Evolutionary conservation across 2,888 invertebrate species (phyloP).

Genomic region (Salticus scenicus): DNA sequence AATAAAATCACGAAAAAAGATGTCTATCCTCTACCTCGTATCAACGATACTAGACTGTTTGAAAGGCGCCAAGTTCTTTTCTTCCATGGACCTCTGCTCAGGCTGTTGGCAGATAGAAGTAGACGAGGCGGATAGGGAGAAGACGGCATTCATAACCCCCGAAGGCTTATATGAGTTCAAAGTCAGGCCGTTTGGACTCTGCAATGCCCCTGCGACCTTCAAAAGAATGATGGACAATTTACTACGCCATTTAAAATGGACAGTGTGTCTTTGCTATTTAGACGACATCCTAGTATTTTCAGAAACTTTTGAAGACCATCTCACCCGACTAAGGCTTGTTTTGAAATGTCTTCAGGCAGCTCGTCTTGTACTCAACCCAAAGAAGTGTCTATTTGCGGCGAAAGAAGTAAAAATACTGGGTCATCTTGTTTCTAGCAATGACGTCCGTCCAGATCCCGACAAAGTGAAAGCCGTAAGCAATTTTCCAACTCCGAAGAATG

Average conservation of each 20-base stretch:
- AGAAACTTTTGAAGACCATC: slow-evolving; percentile 69
- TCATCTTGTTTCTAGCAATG: slow-evolving; percentile 32
- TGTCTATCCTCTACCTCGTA: slow-evolving; percentile 10
- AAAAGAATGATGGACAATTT: slow-evolving; percentile 72
- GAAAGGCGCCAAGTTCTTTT: slow-evolving; percentile 2
- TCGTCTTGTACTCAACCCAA: slow-evolving; percentile 70
- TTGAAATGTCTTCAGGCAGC: slow-evolving; percentile 44
- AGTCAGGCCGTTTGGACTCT: slow-evolving; percentile 73
- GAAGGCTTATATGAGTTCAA: slow-evolving; percentile 72
- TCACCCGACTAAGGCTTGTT: slow-evolving; percentile 55
- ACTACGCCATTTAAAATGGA: slow-evolving; percentile 67
- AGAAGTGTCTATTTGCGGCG: slow-evolving; percentile 69
- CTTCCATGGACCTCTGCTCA: slow-evolving; percentile 13
- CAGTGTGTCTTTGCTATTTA: slow-evolving; percentile 71
- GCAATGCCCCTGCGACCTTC: slow-evolving; percentile 72
- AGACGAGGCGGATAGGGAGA: slow-evolving; percentile 37
- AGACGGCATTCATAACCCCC: slow-evolving; percentile 72
- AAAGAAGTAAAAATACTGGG: slow-evolving; percentile 56
- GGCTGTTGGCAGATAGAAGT: slow-evolving; percentile 26
- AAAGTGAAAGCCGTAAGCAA: slow-evolving; percentile 21
- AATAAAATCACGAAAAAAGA: slow-evolving; percentile 25
- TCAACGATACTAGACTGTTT: neutral
- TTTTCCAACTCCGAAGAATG: slow-evolving; percentile 50
- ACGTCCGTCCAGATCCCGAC: slow-evolving; percentile 19
- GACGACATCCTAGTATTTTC: slow-evolving; percentile 72